Conservation (phyloP, 2,888 invertebrate species). For the Miltochrista miniata region DNA sequence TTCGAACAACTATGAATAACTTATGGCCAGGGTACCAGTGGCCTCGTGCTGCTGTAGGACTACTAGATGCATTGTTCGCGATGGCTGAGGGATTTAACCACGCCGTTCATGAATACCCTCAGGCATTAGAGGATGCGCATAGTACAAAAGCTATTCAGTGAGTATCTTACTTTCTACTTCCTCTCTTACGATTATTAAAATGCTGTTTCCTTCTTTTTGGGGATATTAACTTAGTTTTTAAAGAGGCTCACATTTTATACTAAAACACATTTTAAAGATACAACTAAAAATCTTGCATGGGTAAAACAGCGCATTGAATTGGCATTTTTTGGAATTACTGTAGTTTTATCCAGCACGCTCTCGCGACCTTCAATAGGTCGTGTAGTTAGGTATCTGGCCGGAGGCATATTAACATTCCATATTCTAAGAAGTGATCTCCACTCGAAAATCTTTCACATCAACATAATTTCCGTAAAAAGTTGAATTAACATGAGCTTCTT, state of each 20-base stretch:
- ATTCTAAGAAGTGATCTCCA: background rate
- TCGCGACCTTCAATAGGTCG: too few relatives aligned
- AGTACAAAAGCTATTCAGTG: background rate
- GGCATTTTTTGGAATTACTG: too few relatives aligned
- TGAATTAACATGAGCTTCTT: background rate
- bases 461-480: too few relatives aligned
- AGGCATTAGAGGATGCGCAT: constrained; percentile 4
- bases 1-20: background rate
- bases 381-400: too few relatives aligned
- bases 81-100: constrained; percentile 1
- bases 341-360: too few relatives aligned
- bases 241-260: too few relatives aligned
- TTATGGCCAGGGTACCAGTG: background rate
- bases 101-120: constrained; percentile 1
- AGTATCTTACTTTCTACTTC: background rate
- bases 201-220: background rate
- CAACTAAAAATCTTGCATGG: too few relatives aligned
- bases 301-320: too few relatives aligned
- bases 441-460: background rate
- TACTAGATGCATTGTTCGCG: constrained; percentile 2
- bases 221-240: too few relatives aligned
- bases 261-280: too few relatives aligned
- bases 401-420: background rate
- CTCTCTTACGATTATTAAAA: too few relatives aligned
- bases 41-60: constrained; percentile 2